These are phyloP conservation scores for Drosophila meridionalis DNA, from an alignment of 2,888 invertebrate genomes.

Conservation along the genomic window DNA sequence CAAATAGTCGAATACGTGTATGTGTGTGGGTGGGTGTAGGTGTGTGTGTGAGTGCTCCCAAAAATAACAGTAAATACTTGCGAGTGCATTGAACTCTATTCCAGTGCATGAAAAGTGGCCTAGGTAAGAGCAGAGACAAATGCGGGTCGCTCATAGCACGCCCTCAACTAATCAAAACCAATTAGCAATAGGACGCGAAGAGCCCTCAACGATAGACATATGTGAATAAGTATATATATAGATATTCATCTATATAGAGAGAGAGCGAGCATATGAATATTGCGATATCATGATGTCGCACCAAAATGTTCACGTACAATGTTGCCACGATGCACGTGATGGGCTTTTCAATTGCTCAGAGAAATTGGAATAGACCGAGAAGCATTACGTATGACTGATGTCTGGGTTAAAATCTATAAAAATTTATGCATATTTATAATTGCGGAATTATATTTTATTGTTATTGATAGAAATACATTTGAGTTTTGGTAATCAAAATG, in stretches of 20 bases:
- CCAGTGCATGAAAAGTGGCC: constrained; percentile 28
- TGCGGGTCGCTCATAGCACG: constrained; percentile 46
- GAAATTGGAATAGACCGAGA: constrained; percentile 35
- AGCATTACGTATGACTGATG: constrained; percentile 5
- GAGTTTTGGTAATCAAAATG: background rate
- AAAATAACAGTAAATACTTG: constrained; percentile 19
- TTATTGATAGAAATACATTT: constrained; percentile 28
- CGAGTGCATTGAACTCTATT: constrained; percentile 41
- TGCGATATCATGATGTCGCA: constrained; percentile 9
- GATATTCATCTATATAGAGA: background rate
- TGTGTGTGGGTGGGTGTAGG: background rate
- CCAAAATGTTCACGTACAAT: constrained; percentile 46
- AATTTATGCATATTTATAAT: constrained; percentile 36
- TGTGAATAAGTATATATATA: constrained; percentile 13
- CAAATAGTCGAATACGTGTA: constrained; percentile 24
- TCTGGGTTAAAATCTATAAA: background rate
- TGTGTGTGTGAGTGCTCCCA: constrained; percentile 16
- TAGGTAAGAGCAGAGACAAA: constrained; percentile 10
- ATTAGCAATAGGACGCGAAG: constrained; percentile 67
- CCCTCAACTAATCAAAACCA: constrained; percentile 75
- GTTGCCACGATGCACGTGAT: constrained; percentile 65
- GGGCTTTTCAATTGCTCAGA: constrained; percentile 38
- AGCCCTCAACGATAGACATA: constrained; percentile 29
- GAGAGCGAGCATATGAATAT: background rate
- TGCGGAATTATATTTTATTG: constrained; percentile 28